phyloP scores from a whole-genome alignment of 2,888 invertebrate species.

The Dasypogon diadema region DNA sequence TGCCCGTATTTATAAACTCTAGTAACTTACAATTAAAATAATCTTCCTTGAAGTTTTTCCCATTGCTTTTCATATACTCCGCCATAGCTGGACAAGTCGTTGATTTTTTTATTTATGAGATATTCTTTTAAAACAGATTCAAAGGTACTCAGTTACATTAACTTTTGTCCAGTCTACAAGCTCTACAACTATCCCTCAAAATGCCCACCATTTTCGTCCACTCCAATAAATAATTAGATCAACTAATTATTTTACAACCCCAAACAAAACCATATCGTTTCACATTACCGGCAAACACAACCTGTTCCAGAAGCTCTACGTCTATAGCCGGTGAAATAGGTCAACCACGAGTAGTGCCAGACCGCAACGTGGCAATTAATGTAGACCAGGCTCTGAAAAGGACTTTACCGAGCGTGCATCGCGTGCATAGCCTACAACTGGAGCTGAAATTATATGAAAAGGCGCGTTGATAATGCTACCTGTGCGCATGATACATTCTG shows the following conservation, averaged over 20 bases:
- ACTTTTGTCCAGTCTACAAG: no score
- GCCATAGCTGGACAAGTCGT: no score
- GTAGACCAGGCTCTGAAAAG: background rate
- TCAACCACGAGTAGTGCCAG: slow-evolving; percentile 35
- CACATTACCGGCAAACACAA: background rate
- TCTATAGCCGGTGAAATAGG: slow-evolving; percentile 17
- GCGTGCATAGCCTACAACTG: slow-evolving; percentile 48
- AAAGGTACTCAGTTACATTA: no score
- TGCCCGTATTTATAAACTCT: background rate
- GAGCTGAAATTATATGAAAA: background rate
- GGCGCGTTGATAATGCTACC: background rate
- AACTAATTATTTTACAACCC: slow-evolving; percentile 30
- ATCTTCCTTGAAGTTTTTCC: background rate
- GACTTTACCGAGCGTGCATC: slow-evolving; percentile 44
- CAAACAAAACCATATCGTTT: slow-evolving; percentile 9
- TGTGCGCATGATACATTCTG: slow-evolving; percentile 47
- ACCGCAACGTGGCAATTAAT: slow-evolving; percentile 47
- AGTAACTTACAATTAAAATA: background rate
- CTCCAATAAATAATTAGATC: slow-evolving; percentile 6
- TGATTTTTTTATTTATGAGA: no score
- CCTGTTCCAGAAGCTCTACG: slow-evolving; percentile 19
- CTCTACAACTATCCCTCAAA: no score
- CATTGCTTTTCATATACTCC: background rate
- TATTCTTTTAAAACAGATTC: no score
- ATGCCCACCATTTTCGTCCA: background rate